Conservation (phyloP, 2,888 invertebrate genomes). For the Cinara cedri region DNA sequence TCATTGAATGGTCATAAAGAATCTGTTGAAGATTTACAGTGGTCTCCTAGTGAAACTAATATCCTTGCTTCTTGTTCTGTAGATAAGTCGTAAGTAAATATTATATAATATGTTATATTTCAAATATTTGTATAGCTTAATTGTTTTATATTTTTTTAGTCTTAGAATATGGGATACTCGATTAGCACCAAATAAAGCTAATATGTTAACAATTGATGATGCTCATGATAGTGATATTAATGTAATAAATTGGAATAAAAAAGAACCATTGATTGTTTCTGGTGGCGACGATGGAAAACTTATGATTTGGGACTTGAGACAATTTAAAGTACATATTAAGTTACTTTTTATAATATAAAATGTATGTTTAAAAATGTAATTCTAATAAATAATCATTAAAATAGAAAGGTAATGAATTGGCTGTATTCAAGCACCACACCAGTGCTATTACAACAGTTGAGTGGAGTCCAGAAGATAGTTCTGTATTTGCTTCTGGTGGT, state of each 20-base stretch:
- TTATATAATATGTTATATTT: slow-evolving; percentile 21
- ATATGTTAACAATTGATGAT: slow-evolving; percentile 84
- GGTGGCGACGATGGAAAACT: slow-evolving; percentile 96
- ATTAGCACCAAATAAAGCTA: slow-evolving; percentile 83
- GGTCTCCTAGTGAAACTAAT: slow-evolving; percentile 93
- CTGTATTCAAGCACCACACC: slow-evolving; percentile 93
- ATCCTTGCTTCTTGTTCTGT: slow-evolving; percentile 89
- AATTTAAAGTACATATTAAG: slow-evolving; percentile 66
- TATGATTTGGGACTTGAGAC: slow-evolving; percentile 94
- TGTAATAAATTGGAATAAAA: slow-evolving; percentile 95
- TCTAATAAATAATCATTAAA: slow-evolving; percentile 12
- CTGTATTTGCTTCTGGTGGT: slow-evolving; percentile 91
- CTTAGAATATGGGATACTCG: slow-evolving; percentile 97
- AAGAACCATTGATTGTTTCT: slow-evolving; percentile 88
- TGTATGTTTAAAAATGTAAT: slow-evolving; percentile 62
- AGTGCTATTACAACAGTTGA: slow-evolving; percentile 93
- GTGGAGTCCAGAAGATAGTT: slow-evolving; percentile 93
- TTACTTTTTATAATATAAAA: background rate
- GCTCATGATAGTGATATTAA: slow-evolving; percentile 94
- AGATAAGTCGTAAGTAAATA: slow-evolving; percentile 71
- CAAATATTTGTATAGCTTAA: background rate
- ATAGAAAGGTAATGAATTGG: slow-evolving; percentile 75
- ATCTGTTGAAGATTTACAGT: slow-evolving; percentile 97
- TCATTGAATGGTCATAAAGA: slow-evolving; percentile 85
- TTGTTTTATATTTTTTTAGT: slow-evolving; percentile 62